Percentiles rank a stretch among this genome's conserved stretches.
These are phyloP conservation scores for Theocolax elegans DNA, from an alignment of 1,140 invertebrate species.

Conservation along the genomic window DNA sequence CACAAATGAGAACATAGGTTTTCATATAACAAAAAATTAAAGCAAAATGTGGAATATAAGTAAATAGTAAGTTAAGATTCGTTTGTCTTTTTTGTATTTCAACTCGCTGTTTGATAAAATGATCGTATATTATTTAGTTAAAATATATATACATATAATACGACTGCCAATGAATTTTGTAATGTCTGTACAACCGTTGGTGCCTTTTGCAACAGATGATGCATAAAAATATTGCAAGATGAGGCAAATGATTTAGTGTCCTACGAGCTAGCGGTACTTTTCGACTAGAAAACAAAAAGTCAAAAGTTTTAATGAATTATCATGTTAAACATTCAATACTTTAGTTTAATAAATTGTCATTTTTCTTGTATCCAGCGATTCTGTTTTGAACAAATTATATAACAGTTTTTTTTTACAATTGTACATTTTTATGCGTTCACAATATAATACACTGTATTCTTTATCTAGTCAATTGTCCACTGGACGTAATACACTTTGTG, in stretches of 20 bases:
- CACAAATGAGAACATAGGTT: no score
- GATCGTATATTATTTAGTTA: constrained; percentile 10
- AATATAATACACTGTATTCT: constrained; percentile 49
- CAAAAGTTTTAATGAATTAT: no score
- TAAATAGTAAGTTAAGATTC: constrained; percentile 20
- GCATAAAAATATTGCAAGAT: constrained; percentile 9
- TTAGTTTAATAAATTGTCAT: no score
- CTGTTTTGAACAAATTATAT: constrained; percentile 2
- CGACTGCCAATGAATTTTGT: constrained; percentile 24
- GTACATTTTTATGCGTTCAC: constrained; percentile 11
- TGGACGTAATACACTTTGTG: constrained; percentile 52
- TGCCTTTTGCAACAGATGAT: constrained; percentile 17
- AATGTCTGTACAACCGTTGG: neutral
- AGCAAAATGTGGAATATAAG: no score
- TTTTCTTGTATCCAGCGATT: neutral
- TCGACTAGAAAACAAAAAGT: constrained; percentile 36
- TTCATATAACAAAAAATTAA: no score
- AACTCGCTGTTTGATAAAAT: constrained; percentile 11
- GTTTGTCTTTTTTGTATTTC: constrained; percentile 26
- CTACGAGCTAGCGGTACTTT: constrained; percentile 36
- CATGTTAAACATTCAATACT: no score
- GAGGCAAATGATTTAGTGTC: constrained; percentile 29
- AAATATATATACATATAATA: no score
- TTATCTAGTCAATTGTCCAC: constrained; percentile 60
- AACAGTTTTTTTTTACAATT: constrained; percentile 12